Base-by-base conservation (phyloP, 2,888 invertebrate species). In the Lumbricus terrestris region DNA sequence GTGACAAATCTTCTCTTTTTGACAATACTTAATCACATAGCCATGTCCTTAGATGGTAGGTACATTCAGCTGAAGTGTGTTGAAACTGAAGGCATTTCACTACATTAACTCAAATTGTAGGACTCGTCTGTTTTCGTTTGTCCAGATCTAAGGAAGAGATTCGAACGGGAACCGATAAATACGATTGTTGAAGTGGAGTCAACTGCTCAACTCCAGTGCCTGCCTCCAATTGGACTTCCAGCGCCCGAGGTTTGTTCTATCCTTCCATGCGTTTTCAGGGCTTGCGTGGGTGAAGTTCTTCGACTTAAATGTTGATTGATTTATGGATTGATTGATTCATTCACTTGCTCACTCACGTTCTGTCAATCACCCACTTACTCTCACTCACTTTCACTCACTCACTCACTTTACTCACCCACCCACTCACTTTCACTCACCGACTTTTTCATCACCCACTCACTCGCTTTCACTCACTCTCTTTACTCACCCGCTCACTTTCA, bases 141-240 rank as follows among this genome's bases (percentile, higher is more conserved):
- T 95, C 37, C 96, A 98, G 98, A 97, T 95, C 96, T 98, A 94
- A 97, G 97, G 95, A 98, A 97, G 95, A 97, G 97, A 93, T 98
- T 98, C 95, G 96, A 97, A 91, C 96, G 97, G 91, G 97, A 97
- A n/a, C 98, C 98, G 69, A 96, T 97, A 91, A 96, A 97, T 0
- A 93, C 94, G 8, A 93, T 94, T 15, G 97, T 98, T 82, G 97
- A 97, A 94, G 96, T 97, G 88, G 97, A 97, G 90, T 96, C 97
- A 83, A 97, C 97, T 92, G 97, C 97, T 69, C 97, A 98, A 93
- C 96, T 98, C 91, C 96, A 97, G 92, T 98, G 98, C 95, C 96
- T 97, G 34, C 97, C 98, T 13, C 98, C 98, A 0, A 96, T 96
- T 42, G 98, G 98, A 6, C 96, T 97, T 89, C 98, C 98, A 16